Evolutionary conservation across 2,113 vertebrate genomes (phyloP).

Genomic region (Sturnus vulgaris): DNA sequence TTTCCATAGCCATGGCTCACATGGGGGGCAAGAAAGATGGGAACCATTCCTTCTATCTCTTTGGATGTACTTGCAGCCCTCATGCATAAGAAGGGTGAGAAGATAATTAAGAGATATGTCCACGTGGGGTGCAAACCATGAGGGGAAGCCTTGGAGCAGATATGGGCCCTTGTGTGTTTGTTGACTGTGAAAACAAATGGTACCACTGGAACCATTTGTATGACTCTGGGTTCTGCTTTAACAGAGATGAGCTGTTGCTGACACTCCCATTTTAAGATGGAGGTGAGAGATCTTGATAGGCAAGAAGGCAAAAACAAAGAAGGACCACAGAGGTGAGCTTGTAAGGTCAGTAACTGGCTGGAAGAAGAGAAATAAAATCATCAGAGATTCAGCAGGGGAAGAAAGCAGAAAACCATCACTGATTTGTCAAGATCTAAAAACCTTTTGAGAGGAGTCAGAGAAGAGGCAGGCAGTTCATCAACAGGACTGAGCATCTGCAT

Average conservation of each 20-base stretch:
- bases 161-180: not conserved
- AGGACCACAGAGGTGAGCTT: not conserved
- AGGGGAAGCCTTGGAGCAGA: not conserved
- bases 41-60: not conserved
- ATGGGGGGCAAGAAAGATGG: not conserved
- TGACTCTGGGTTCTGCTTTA: not conserved
- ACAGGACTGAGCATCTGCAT: not conserved
- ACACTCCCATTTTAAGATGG: not conserved
- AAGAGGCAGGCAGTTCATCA: not conserved
- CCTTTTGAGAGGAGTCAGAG: not conserved
- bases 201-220: not conserved
- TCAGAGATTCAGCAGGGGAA: not conserved
- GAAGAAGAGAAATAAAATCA: not conserved
- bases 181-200: not conserved
- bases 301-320: not conserved
- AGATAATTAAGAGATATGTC: accelerated
- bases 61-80: not conserved
- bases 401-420: not conserved
- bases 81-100: not conserved
- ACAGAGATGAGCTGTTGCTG: not conserved
- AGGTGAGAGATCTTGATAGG: not conserved
- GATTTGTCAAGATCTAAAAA: not conserved
- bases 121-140: not conserved
- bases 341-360: not conserved
- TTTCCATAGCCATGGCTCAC: not conserved